Conservation (phyloP, 2,797 vertebrate species). For the Pseudopleuronectes americanus region DNA sequence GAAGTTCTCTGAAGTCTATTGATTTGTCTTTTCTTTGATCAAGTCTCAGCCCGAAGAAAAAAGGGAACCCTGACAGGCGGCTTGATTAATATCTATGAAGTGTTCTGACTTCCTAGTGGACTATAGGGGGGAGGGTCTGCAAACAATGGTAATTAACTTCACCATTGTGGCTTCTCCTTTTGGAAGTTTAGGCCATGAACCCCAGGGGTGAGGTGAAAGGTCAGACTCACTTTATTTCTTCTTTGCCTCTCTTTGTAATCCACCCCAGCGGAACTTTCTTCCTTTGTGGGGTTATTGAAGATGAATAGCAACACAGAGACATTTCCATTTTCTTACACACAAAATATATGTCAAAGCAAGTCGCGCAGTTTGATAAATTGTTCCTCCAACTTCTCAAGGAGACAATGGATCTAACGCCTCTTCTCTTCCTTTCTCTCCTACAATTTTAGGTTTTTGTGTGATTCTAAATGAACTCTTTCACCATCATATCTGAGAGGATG, state of each 20-base stretch:
- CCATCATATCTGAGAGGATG: neutral
- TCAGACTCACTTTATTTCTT: conserved; percentile 47
- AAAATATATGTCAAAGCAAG: conserved; percentile 27
- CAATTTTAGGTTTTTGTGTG: conserved; percentile 5
- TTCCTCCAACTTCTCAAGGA: neutral
- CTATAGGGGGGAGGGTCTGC: conserved; percentile 4
- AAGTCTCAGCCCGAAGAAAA: conserved; percentile 21
- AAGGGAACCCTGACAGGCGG: conserved; percentile 30
- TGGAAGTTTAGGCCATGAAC: conserved; percentile 44
- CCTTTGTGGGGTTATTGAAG: neutral
- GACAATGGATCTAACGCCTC: neutral
- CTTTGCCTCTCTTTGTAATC: conserved; percentile 34
- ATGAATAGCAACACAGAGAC: conserved; percentile 26
- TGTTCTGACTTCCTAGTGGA: conserved; percentile 38
- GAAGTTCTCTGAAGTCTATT: conserved; percentile 24
- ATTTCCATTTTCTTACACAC: conserved; percentile 1
- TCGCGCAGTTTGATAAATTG: conserved; percentile 28
- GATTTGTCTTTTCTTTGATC: conserved; percentile 43
- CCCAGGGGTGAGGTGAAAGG: conserved; percentile 51
- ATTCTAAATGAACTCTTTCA: conserved; percentile 5
- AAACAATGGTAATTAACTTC: conserved; percentile 15
- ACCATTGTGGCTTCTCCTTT: conserved; percentile 39
- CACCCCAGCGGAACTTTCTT: conserved; percentile 31
- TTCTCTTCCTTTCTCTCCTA: neutral
- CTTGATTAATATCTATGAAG: conserved; percentile 58